Evolutionary conservation across 2,797 vertebrate genomes (phyloP).

Genomic region (Peromyscus attwateri): DNA sequence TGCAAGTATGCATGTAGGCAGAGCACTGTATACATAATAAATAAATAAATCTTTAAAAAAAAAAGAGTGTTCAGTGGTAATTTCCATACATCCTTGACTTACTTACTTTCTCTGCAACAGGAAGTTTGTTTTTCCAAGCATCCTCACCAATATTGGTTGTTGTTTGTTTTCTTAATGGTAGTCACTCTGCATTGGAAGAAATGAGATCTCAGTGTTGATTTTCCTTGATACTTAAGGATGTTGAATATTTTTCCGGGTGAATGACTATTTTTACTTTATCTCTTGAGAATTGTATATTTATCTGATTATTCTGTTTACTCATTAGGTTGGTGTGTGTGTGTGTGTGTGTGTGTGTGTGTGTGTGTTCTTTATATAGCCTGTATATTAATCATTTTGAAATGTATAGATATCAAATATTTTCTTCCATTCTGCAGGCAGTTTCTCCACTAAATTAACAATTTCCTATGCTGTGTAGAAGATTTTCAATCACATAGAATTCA

Average conservation of each 20-base stretch:
- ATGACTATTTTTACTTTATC: neutral
- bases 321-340: neutral
- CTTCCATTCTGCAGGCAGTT: neutral
- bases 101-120: neutral
- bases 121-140: neutral
- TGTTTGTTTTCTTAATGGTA: neutral
- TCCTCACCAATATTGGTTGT: neutral
- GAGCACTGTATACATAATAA: too few relatives aligned
- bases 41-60: too few relatives aligned
- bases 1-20: too few relatives aligned
- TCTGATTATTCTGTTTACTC: neutral
- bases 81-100: neutral
- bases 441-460: neutral
- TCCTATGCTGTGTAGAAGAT: neutral
- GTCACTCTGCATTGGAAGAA: neutral
- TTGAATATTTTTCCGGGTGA: neutral
- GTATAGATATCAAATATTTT: neutral
- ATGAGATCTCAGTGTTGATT: neutral
- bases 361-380: neutral
- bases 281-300: neutral
- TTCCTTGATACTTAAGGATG: neutral
- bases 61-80: neutral
- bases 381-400: neutral
- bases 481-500: neutral
- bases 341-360: neutral